These are phyloP conservation scores for Abscondita cerata DNA, from an alignment of 2,888 invertebrate species.

Conservation along the genomic window DNA sequence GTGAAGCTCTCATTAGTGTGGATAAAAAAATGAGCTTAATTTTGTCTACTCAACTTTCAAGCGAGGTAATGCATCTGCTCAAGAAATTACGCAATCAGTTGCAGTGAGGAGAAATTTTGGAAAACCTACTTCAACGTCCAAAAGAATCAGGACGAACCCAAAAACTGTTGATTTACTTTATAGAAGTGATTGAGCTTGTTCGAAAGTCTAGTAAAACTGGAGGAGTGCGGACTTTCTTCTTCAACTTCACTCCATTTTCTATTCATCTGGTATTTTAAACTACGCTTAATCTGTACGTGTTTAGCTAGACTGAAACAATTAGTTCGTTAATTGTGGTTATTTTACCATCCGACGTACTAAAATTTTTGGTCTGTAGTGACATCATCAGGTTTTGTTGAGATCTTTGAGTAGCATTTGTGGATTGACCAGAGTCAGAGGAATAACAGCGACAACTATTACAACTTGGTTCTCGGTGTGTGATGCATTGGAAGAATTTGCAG, in stretches of 20 bases:
- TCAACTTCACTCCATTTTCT: slow-evolving; percentile 7
- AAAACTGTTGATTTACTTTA: slow-evolving; percentile 7
- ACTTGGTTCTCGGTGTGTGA: slow-evolving; percentile 5
- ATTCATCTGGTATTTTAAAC: slow-evolving; percentile 1
- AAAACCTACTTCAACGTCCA: not conserved
- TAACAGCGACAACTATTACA: slow-evolving; percentile 4
- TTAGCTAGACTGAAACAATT: slow-evolving; percentile 4
- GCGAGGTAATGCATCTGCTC: slow-evolving; percentile 32
- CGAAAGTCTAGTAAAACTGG: slow-evolving; percentile 1
- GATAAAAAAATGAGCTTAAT: slow-evolving; percentile 37
- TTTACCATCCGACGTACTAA: slow-evolving; percentile 7
- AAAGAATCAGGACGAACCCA: slow-evolving; percentile 4
- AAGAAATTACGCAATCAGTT: slow-evolving; percentile 48
- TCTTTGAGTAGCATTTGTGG: slow-evolving; percentile 14
- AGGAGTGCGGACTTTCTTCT: slow-evolving; percentile 7
- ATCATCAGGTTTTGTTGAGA: slow-evolving; percentile 9
- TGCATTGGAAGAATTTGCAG: slow-evolving; percentile 40
- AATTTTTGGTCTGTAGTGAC: slow-evolving; percentile 9
- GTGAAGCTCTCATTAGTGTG: slow-evolving; percentile 38
- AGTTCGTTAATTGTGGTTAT: not conserved
- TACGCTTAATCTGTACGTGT: slow-evolving; percentile 5
- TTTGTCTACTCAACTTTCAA: slow-evolving; percentile 33
- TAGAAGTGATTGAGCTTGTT: slow-evolving; percentile 9
- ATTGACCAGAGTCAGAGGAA: slow-evolving; percentile 17
- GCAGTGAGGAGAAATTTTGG: slow-evolving; percentile 39